Conservation (phyloP, 2,797 vertebrate genomes). For the Clamator glandarius region DNA sequence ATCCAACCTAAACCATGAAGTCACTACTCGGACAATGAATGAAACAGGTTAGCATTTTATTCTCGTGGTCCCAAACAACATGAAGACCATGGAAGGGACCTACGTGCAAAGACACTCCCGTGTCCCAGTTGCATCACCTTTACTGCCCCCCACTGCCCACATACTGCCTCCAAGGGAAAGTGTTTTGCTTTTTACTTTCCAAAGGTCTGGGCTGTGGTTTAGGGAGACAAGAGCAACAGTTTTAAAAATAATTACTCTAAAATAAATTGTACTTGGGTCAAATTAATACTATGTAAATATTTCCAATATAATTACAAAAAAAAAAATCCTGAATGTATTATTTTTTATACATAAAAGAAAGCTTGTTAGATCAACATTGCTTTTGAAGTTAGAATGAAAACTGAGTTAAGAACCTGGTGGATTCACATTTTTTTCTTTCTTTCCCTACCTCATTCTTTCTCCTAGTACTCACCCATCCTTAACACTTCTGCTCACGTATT, state of each 20-base stretch:
- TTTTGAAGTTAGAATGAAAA: neutral
- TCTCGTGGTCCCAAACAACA: accelerated
- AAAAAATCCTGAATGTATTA: neutral
- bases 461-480: neutral
- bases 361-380: neutral
- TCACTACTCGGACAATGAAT: neutral
- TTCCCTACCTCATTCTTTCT: neutral
- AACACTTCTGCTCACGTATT: neutral
- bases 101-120: neutral
- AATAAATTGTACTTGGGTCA: neutral
- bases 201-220: neutral
- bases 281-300: neutral
- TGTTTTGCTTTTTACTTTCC: neutral
- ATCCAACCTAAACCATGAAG: neutral
- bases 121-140: too few species aligned
- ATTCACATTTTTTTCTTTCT: neutral
- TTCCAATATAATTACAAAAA: neutral
- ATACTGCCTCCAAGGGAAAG: neutral
- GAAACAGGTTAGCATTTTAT: neutral
- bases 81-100: neutral
- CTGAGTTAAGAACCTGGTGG: neutral
- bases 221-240: neutral
- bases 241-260: neutral
- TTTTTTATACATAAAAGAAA: neutral
- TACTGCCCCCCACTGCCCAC: neutral